Percentiles rank a stretch among this genome's conserved stretches.
These are phyloP conservation scores for Boulengeromyrus knoepffleri DNA, from an alignment of 2,113 vertebrate species.

Conservation along the genomic window DNA sequence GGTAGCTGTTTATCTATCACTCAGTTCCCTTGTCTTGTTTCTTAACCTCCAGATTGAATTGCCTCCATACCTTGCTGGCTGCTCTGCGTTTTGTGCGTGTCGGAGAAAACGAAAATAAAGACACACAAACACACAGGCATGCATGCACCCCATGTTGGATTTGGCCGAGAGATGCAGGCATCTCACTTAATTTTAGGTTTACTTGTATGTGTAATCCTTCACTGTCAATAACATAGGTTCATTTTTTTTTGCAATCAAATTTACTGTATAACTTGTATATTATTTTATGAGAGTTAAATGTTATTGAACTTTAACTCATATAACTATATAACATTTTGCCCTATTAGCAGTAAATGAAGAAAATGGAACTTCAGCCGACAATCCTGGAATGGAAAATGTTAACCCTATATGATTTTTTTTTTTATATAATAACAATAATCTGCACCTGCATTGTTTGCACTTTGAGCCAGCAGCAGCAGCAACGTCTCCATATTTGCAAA, in stretches of 20 bases:
- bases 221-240: background rate
- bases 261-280: background rate
- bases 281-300: background rate
- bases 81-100: background rate
- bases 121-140: constrained; percentile 12
- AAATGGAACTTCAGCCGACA: background rate
- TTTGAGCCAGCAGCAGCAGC: constrained; percentile 48
- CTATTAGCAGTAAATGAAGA: background rate
- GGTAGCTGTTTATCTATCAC: constrained; percentile 62
- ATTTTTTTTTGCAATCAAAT: background rate
- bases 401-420: background rate
- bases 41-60: constrained; percentile 56
- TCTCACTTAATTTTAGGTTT: constrained; percentile 38
- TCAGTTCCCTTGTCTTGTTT: constrained; percentile 25
- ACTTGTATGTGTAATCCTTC: background rate
- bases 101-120: background rate
- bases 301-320: background rate
- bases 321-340: background rate
- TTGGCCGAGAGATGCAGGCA: constrained; percentile 19
- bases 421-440: constrained; percentile 4
- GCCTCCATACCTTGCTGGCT: constrained; percentile 24
- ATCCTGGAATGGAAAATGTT: background rate
- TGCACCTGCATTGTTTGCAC: constrained; percentile 54
- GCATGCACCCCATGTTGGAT: constrained; percentile 32
- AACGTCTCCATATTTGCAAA: constrained; percentile 67